Evolutionary conservation across 2,797 vertebrate genomes (phyloP), one percentile per base, ranked within the genome.

Genomic region (Hippopotamyrus pictus): DNA sequence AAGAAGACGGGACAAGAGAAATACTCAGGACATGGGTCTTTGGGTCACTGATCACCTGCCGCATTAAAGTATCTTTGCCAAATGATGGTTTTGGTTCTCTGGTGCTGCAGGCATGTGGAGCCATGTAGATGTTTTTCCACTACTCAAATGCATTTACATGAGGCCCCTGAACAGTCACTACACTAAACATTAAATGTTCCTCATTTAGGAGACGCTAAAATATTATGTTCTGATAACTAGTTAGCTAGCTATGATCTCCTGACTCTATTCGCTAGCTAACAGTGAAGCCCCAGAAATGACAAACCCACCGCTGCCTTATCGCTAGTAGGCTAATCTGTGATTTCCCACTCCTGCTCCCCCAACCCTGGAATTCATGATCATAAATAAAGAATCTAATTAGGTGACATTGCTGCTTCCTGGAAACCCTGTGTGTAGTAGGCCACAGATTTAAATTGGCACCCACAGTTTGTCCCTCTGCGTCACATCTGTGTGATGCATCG

Each of bases 401-500:
- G 33, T 50, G 87, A 69, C 48, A 65, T 37, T 29, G 14, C 62
- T 57, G 29, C 22, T 25, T 54, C 33, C 76, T 89, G 84, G 88
- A 53, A 14, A 88, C 54, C 90, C 90, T 76, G 73, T 89, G 53
- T 88, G 89, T 90, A 44, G 25, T 3, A n/a, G 88, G 91, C 91
- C 88, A 86, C 54, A 33, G 51, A 89, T 89, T 85, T 90, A 37
- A 90, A 84, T 88, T 65, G 87, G 54, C 79, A 48, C 88, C 50
- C 37, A 62, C 85, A 17, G 84, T 48, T 50, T 73, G 65, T 89
- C 51, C 82, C 22, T 65, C 5, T 48, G 53, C 44, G 44, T 73
- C 86, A 48, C 44, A 83, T 65, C 54, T 65, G 51, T 62, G 37
- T 76, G 46, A 87, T 11, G 86, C 86, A 83, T 88, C 88, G 84